These are phyloP conservation scores for Uropsilus gracilis DNA, from an alignment of 2,113 vertebrate species.

Conservation along the genomic window DNA sequence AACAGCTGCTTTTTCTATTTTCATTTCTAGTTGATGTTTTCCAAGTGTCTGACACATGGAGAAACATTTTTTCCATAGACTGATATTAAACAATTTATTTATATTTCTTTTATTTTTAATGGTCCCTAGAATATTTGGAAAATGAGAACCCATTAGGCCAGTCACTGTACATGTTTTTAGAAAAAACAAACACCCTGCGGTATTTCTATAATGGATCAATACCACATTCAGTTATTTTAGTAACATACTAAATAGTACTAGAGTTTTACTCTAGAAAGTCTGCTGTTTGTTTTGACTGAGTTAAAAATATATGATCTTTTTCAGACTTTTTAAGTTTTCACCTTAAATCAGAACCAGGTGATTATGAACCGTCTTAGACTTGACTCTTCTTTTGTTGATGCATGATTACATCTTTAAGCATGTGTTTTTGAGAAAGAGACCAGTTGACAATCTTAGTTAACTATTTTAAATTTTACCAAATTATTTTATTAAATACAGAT, in stretches of 20 bases:
- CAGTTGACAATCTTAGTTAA: not conserved
- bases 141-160: constrained; percentile 44
- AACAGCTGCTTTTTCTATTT: constrained; percentile 80
- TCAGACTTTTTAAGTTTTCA: constrained; percentile 56
- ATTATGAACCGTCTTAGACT: constrained; percentile 21
- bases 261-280: constrained; percentile 41
- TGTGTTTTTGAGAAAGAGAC: constrained; percentile 20
- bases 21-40: constrained; percentile 72
- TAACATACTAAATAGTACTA: constrained; percentile 20
- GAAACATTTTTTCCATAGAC: constrained; percentile 66
- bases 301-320: constrained; percentile 56
- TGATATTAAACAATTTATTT: constrained; percentile 75
- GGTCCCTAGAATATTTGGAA: constrained; percentile 39
- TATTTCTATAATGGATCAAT: constrained; percentile 54
- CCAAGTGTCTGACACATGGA: constrained; percentile 58
- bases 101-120: constrained; percentile 76
- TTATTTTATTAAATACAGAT: too few species aligned
- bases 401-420: too few species aligned
- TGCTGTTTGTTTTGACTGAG: constrained; percentile 60
- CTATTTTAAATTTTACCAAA: too few species aligned
- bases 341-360: constrained; percentile 31
- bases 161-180: constrained; percentile 55
- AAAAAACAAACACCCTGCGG: not conserved
- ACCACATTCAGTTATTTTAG: constrained; percentile 39
- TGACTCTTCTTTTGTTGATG: not conserved